Evolutionary conservation across 1,140 invertebrate genomes (phyloP).

Genomic region (Penaeus japonicus): DNA sequence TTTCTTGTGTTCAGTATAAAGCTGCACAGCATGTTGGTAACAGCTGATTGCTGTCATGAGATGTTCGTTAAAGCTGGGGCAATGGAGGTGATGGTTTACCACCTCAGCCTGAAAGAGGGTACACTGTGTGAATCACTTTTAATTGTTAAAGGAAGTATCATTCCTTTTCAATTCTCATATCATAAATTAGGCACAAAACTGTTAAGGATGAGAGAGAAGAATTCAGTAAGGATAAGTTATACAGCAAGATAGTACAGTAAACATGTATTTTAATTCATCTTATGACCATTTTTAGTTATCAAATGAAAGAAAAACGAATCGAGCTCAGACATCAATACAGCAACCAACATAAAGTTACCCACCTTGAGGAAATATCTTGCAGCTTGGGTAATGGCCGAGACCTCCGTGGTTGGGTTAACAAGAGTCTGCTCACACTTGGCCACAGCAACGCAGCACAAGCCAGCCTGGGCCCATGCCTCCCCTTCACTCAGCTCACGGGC

Average conservation of each 20-base stretch:
- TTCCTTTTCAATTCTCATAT: too few relatives aligned
- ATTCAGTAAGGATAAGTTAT: too few relatives aligned
- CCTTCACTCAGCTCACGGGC: slow-evolving; percentile 52
- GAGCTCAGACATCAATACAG: neutral
- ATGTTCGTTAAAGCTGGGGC: slow-evolving; percentile 44
- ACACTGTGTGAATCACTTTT: too few relatives aligned
- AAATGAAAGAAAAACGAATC: too few relatives aligned
- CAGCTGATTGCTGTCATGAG: slow-evolving; percentile 51
- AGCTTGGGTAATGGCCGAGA: slow-evolving; percentile 51
- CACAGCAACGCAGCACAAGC: slow-evolving; percentile 56
- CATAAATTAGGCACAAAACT: too few relatives aligned
- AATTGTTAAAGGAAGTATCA: too few relatives aligned
- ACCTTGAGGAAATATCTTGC: slow-evolving; percentile 56
- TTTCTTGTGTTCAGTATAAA: slow-evolving; percentile 40
- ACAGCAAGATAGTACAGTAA: too few relatives aligned
- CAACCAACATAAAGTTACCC: neutral
- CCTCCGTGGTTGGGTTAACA: slow-evolving; percentile 52
- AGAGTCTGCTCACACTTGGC: slow-evolving; percentile 54
- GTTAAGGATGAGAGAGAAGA: too few relatives aligned
- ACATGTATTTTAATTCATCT: too few relatives aligned
- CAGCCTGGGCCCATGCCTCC: slow-evolving; percentile 57
- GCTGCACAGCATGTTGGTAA: slow-evolving; percentile 47
- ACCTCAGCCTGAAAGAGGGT: slow-evolving; percentile 26
- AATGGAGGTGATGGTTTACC: slow-evolving; percentile 36
- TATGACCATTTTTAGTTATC: too few relatives aligned